phyloP scores from a whole-genome alignment of 2,888 invertebrate species.

The Sepioteuthis lessoniana region DNA sequence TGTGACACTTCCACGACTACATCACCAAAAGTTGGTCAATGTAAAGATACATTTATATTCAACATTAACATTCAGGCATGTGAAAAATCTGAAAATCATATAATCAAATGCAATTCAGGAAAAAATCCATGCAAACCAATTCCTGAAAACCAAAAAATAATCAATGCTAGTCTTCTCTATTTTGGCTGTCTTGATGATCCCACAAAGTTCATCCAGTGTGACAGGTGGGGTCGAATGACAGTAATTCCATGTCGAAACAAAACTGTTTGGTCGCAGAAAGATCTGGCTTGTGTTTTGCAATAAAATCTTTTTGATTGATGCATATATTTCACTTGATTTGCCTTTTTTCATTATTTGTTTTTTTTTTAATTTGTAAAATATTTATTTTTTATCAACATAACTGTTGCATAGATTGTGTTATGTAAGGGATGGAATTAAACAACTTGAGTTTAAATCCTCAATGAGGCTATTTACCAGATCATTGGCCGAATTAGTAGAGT shows the following conservation, averaged over 20 bases:
- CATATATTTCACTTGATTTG: background rate
- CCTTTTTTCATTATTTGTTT: too few relatives aligned
- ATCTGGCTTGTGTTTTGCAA: background rate
- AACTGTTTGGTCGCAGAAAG: background rate
- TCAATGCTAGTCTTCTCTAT: background rate
- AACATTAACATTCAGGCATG: background rate
- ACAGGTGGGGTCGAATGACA: background rate
- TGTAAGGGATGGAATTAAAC: too few relatives aligned
- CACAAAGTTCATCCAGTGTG: slow-evolving; percentile 3
- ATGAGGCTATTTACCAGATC: too few relatives aligned
- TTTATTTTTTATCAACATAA: too few relatives aligned
- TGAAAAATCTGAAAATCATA: accelerated
- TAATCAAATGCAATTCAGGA: background rate
- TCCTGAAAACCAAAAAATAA: background rate
- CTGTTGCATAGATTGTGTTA: too few relatives aligned
- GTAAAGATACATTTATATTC: background rate
- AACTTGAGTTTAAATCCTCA: too few relatives aligned
- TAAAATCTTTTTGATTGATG: background rate
- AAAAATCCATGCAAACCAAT: background rate
- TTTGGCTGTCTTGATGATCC: background rate
- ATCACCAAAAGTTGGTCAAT: background rate
- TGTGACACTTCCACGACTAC: background rate
- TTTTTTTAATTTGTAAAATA: too few relatives aligned
- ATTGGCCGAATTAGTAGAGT: too few relatives aligned
- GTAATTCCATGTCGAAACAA: background rate